Conservation (phyloP, 2,888 invertebrate genomes). For the Opisthograptis luteolata region DNA sequence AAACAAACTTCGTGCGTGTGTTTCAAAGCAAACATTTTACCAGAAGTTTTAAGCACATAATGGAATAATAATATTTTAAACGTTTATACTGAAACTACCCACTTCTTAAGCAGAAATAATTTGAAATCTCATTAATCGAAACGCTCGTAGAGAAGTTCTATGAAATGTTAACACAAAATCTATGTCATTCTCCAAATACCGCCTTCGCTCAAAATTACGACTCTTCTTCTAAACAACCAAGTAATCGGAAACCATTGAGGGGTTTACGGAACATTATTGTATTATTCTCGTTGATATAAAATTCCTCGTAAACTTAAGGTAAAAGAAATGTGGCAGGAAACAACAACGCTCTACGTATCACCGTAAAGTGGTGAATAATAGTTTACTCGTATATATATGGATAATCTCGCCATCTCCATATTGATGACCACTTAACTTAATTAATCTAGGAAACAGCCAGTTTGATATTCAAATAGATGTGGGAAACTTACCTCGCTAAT, state of each 20-base stretch:
- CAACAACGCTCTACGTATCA: slow-evolving; percentile 7
- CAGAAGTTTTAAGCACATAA: no score
- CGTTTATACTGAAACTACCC: no score
- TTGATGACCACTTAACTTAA: slow-evolving; percentile 24
- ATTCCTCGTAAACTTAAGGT: slow-evolving; percentile 3
- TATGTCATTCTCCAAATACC: neutral
- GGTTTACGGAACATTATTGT: slow-evolving; percentile 8
- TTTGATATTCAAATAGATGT: slow-evolving; percentile 13
- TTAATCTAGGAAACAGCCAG: slow-evolving; percentile 7
- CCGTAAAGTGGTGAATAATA: slow-evolving; percentile 8
- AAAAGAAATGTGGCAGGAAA: neutral
- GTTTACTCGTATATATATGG: slow-evolving; percentile 10
- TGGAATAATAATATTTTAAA: no score
- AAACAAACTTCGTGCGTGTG: no score
- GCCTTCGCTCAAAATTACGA: slow-evolving; percentile 9
- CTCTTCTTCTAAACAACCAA: slow-evolving; percentile 9
- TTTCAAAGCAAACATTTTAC: no score
- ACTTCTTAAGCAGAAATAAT: no score
- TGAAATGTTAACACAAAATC: neutral
- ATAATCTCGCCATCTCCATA: slow-evolving; percentile 21
- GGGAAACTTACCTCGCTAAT: slow-evolving; percentile 26
- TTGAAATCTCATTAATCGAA: no score
- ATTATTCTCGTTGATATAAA: slow-evolving; percentile 16
- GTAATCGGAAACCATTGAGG: slow-evolving; percentile 7
- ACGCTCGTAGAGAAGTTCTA: no score